Percentiles rank a stretch among this genome's conserved stretches.
Evolutionary conservation across 2,797 vertebrate species (phyloP).

Genomic region (Percopsis omiscomaycus): DNA sequence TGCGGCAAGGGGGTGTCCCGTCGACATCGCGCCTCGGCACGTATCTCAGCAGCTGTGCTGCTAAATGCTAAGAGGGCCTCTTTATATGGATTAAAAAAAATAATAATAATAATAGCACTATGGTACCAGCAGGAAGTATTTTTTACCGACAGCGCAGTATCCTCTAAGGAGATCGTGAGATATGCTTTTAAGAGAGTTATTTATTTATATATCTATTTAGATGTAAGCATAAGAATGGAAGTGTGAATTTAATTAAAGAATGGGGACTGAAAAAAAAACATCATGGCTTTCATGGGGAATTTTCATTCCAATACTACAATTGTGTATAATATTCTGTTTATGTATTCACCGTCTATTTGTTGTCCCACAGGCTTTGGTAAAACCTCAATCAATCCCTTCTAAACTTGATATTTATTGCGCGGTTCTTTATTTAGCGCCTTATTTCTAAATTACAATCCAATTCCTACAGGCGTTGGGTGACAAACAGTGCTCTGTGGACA

Average conservation of each 20-base stretch:
- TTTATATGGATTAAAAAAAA: conserved; percentile 28
- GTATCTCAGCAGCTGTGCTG: conserved; percentile 41
- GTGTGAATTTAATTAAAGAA: conserved; percentile 39
- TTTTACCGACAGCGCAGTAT: conserved; percentile 40
- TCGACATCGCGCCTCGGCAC: conserved; percentile 53
- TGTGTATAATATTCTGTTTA: conserved; percentile 6
- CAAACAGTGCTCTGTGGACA: conserved; percentile 27
- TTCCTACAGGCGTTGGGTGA: background rate
- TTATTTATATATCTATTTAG: background rate
- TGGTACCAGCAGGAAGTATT: conserved; percentile 46
- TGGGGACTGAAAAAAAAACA: conserved; percentile 42
- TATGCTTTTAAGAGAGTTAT: conserved; percentile 20
- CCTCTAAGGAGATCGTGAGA: conserved; percentile 37
- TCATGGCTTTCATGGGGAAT: conserved; percentile 63
- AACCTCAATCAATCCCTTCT: conserved; percentile 30
- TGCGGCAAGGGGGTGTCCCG: conserved; percentile 45
- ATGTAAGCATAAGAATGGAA: conserved; percentile 40
- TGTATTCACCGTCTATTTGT: conserved; percentile 43
- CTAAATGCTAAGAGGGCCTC: conserved; percentile 55
- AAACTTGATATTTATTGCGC: conserved; percentile 18
- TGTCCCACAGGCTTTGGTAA: conserved; percentile 28
- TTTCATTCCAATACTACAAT: conserved; percentile 15
- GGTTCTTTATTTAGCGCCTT: background rate
- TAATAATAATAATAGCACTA: conserved; percentile 6
- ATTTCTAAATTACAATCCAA: no score